These are phyloP conservation scores for Oryzias celebensis DNA, from an alignment of 2,113 vertebrate genomes.

Conservation along the genomic window DNA sequence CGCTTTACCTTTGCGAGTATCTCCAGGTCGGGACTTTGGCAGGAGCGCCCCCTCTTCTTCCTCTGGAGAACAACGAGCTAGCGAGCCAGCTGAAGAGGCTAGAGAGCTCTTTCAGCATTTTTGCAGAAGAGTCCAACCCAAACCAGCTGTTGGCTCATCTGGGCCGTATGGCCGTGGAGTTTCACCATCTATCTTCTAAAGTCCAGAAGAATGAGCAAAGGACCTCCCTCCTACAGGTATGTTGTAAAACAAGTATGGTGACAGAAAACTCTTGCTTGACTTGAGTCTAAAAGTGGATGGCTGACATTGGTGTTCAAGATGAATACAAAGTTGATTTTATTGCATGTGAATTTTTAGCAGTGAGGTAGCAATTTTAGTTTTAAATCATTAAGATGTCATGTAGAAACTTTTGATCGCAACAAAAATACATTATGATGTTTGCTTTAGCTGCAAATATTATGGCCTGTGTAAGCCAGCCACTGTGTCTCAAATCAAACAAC, in stretches of 20 bases:
- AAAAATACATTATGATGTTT: not conserved
- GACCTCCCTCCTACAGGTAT: conserved; percentile 91
- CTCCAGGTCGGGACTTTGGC: conserved; percentile 55
- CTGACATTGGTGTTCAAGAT: no score
- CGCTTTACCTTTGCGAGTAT: conserved; percentile 36
- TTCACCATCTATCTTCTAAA: conserved; percentile 93
- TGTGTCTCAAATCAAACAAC: not conserved
- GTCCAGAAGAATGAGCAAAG: conserved; percentile 96
- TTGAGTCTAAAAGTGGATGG: no score
- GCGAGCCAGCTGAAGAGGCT: conserved; percentile 89
- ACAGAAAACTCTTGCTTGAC: no score
- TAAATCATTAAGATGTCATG: no score
- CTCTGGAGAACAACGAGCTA: conserved; percentile 85
- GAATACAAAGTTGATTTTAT: no score
- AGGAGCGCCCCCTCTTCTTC: conserved; percentile 66
- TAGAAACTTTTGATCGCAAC: no score
- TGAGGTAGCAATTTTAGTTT: no score
- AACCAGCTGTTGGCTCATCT: conserved; percentile 91
- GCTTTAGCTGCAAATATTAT: not conserved
- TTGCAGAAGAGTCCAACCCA: conserved; percentile 90
- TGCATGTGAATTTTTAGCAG: no score
- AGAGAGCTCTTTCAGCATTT: conserved; percentile 91
- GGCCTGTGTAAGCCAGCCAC: not conserved
- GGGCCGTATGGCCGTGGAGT: conserved; percentile 94
- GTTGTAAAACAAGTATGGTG: not conserved